Conservation (phyloP, 2,113 vertebrate genomes). For the Psephotus haematonotus region DNA sequence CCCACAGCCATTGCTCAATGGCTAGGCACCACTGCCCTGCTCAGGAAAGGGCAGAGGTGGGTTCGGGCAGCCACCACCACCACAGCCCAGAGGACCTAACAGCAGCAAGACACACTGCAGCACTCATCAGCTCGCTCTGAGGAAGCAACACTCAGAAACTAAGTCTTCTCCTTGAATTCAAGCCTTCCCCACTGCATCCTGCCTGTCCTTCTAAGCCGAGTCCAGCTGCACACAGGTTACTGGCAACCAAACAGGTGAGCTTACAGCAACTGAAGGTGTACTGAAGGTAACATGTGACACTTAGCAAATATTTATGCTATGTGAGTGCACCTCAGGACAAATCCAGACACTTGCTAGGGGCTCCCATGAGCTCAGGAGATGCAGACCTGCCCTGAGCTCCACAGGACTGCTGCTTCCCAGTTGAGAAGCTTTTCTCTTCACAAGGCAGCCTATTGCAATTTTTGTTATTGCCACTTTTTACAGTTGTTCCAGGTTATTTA, state of each 20-base stretch:
- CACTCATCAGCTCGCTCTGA: rapidly evolving
- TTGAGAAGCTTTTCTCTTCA: not conserved
- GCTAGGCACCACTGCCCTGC: not conserved
- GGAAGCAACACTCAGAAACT: rapidly evolving
- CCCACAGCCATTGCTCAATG: rapidly evolving
- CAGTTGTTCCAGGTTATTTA: not conserved
- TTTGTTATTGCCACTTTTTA: not conserved
- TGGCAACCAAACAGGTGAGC: not conserved
- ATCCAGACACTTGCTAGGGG: not conserved
- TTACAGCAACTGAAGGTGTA: not conserved
- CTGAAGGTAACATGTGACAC: not conserved
- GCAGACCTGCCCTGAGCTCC: not conserved
- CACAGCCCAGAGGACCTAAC: not conserved
- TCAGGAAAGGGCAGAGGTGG: not conserved
- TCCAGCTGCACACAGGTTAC: not conserved
- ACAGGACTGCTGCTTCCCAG: not conserved
- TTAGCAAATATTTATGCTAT: not conserved
- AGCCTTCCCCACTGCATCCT: not conserved
- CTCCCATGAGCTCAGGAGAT: not conserved
- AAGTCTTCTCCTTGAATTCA: not conserved
- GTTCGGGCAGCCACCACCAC: not conserved
- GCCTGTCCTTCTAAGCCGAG: not conserved
- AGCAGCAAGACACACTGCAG: not conserved
- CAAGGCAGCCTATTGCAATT: not conserved
- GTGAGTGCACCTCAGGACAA: not conserved